Evolutionary conservation across 1,140 invertebrate genomes (phyloP), one percentile per base, ranked within the genome.

Genomic region (Drosophila kanapiae): DNA sequence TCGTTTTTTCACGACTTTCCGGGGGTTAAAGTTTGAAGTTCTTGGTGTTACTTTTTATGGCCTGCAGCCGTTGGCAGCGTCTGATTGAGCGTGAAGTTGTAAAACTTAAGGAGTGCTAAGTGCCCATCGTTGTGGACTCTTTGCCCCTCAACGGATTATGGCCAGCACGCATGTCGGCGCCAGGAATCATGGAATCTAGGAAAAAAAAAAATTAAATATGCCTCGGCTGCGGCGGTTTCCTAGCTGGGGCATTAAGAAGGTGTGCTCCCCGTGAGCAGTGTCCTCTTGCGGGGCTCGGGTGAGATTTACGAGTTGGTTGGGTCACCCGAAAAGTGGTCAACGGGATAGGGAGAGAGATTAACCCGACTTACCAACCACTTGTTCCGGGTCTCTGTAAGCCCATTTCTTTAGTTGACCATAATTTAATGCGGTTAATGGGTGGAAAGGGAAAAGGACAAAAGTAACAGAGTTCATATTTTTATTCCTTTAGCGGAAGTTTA

Each of bases 81-180:
- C 78, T 81, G 70, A 88, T 91, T 88, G 85, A 81, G 85, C 86
- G 85, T 90, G 78, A 88, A 90, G 85, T 90, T 90, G 86, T 88
- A 74, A 88, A 90, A 90, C 82, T 90, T 90, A 91, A 90, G 85
- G 86, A 90, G 86, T 90, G 86, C 86, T 85, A 90, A 90, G 85
- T 91, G 85, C 78, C 43, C 18, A 23, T 48, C 40, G 38, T 54
- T 45, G 40, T 45, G 49, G 16, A 14, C 47, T 48, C 42, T 35
- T 49, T n/a, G 14, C 33, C 43, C 69, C 56, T 37, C 16, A 16
- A 18, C 60, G 63, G 78, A 82, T 85, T 85, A 88, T 76, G 78
- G 82, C 61, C 81, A 65, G 64, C 70, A 90, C 65, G 57, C 72
- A 74, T 67, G 70, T 75, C 48, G 53, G 37, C 49, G 53, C 31